phyloP scores from a whole-genome alignment of 1,140 invertebrate genomes.

The Portunus trituberculatus region DNA sequence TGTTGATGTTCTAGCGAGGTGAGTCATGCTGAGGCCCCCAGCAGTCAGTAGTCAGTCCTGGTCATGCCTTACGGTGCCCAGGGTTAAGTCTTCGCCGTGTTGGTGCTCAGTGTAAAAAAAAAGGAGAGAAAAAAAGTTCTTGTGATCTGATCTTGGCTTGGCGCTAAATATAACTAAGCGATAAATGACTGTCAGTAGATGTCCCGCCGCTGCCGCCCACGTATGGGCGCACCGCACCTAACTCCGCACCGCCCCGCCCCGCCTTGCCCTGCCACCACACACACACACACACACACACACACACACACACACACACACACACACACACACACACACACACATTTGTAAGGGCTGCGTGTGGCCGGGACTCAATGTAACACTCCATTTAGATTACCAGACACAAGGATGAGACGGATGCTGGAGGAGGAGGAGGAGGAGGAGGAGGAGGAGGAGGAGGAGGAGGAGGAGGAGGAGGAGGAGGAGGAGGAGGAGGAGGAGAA shows the following conservation, averaged over 20 bases:
- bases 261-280: background rate
- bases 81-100: background rate
- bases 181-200: background rate
- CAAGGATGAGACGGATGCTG: background rate
- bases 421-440: slow-evolving; percentile 9
- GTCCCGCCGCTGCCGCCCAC: background rate
- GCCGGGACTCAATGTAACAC: background rate
- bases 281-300: background rate
- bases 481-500: background rate
- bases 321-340: slow-evolving; percentile 30
- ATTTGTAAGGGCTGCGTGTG: background rate
- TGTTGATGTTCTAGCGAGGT: too few species aligned
- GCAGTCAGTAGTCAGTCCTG: background rate
- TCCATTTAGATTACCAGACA: background rate
- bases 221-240: background rate
- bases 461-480: background rate
- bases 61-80: background rate
- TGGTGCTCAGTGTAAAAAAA: background rate
- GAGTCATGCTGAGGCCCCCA: too few species aligned
- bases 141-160: too few species aligned
- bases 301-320: background rate
- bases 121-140: background rate
- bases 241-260: background rate
- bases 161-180: background rate
- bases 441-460: slow-evolving; percentile 18